These are phyloP conservation scores for Idris sp. DNA, from an alignment of 1,140 invertebrate species.

Conservation along the genomic window DNA sequence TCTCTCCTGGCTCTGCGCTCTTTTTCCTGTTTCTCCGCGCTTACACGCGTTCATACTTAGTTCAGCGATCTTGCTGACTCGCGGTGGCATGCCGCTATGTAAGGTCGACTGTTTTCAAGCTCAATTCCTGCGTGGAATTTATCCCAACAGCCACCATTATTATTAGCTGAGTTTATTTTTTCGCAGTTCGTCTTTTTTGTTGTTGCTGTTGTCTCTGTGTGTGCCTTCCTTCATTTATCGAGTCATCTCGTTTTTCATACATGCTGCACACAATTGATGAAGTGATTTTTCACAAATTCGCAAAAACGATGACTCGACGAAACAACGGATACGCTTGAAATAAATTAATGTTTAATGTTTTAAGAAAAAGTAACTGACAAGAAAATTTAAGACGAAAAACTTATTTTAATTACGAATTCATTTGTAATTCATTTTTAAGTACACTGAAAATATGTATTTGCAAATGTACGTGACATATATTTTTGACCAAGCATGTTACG, in stretches of 20 bases:
- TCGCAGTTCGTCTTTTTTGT: too few relatives aligned
- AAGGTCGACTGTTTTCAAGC: slow-evolving; percentile 58
- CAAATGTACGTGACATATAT: too few relatives aligned
- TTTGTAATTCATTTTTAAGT: too few relatives aligned
- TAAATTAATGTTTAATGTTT: too few relatives aligned
- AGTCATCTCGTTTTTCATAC: slow-evolving; percentile 41
- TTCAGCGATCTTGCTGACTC: slow-evolving; percentile 62
- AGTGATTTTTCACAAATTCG: slow-evolving; percentile 30
- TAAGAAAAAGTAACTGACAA: too few relatives aligned
- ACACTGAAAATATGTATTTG: too few relatives aligned
- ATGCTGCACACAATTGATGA: slow-evolving; percentile 26
- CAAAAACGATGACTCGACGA: background rate
- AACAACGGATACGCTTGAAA: background rate
- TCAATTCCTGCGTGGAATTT: slow-evolving; percentile 55
- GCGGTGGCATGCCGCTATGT: slow-evolving; percentile 61
- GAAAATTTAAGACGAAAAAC: too few relatives aligned
- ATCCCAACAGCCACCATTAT: slow-evolving; percentile 46
- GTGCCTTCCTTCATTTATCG: slow-evolving; percentile 30
- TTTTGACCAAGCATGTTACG: too few relatives aligned
- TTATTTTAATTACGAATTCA: too few relatives aligned
- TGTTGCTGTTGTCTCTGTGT: too few relatives aligned
- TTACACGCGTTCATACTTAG: slow-evolving; percentile 63
- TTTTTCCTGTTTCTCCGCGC: slow-evolving; percentile 62
- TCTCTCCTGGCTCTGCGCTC: slow-evolving; percentile 60
- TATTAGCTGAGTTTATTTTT: too few relatives aligned